phyloP scores from a whole-genome alignment of 2,797 vertebrate species.

The Falco cherrug region DNA sequence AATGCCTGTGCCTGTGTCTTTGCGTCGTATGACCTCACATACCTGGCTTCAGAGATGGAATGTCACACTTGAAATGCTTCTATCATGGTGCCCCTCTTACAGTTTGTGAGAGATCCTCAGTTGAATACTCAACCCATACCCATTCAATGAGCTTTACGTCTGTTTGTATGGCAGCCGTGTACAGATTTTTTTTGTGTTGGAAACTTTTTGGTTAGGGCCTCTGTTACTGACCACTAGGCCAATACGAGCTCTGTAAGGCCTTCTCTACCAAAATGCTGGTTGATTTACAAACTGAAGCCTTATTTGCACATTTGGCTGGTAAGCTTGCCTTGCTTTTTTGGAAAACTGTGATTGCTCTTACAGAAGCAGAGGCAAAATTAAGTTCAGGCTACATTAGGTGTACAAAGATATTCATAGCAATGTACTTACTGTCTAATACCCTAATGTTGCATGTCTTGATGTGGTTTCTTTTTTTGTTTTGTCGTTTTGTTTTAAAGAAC shows the following conservation, averaged over 20 bases:
- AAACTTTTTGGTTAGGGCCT: conserved; percentile 45
- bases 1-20: not conserved
- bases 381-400: conserved; percentile 70
- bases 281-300: conserved; percentile 58
- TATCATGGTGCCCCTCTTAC: not conserved
- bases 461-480: conserved; percentile 83
- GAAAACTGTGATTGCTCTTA: conserved; percentile 42
- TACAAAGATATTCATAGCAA: conserved; percentile 64
- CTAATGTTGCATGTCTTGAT: conserved; percentile 92
- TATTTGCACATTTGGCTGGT: conserved; percentile 61
- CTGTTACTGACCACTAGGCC: conserved; percentile 53
- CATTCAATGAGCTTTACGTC: not conserved
- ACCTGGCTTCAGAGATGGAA: not conserved
- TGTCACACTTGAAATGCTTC: conserved; percentile 2
- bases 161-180: conserved; percentile 22
- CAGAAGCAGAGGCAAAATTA: conserved; percentile 61
- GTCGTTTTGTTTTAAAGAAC: conserved; percentile 80
- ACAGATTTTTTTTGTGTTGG: conserved; percentile 35
- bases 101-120: conserved; percentile 20
- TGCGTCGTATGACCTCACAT: rapidly evolving
- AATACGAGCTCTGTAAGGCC: conserved; percentile 8
- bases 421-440: conserved; percentile 88
- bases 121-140: not conserved
- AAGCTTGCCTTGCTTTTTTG: conserved; percentile 68
- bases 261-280: conserved; percentile 33